Conservation (phyloP, 2,113 vertebrate genomes). For the Chaetura pelagica region DNA sequence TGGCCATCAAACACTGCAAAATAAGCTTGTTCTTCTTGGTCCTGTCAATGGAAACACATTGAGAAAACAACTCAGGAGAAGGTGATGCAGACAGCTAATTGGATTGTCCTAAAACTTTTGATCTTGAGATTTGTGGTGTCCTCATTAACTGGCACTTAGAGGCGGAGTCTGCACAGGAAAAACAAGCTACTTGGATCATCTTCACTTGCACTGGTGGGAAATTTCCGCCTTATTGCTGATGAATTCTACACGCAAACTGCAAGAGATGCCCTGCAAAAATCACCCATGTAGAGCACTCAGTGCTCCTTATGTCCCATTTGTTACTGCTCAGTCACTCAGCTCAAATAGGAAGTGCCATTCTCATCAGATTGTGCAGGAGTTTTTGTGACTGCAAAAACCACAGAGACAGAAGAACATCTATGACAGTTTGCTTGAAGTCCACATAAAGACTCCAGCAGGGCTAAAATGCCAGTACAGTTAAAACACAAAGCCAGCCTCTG, state of each 20-base stretch:
- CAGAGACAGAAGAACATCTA: neutral
- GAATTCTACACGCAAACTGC: neutral
- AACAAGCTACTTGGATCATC: neutral
- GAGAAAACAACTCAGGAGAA: neutral
- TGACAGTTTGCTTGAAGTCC: constrained; percentile 13
- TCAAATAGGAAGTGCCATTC: constrained; percentile 37
- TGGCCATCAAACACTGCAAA: constrained; percentile 98
- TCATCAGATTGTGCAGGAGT: neutral
- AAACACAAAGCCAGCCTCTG: neutral
- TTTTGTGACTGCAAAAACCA: constrained; percentile 18
- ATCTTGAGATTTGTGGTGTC: neutral
- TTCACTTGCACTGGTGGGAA: neutral
- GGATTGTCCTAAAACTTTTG: neutral
- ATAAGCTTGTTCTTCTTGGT: constrained; percentile 97
- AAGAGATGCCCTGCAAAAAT: neutral
- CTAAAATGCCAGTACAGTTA: neutral
- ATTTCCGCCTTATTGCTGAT: neutral
- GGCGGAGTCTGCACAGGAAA: neutral
- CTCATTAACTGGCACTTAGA: neutral
- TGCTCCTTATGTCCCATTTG: neutral
- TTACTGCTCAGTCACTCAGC: constrained; percentile 13
- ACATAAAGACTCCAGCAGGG: neutral
- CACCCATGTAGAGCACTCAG: neutral
- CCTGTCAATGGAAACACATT: constrained; percentile 75
- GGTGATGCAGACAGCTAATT: neutral